phyloP scores from a whole-genome alignment of 1,140 invertebrate species.

The Olivierus martensii region DNA sequence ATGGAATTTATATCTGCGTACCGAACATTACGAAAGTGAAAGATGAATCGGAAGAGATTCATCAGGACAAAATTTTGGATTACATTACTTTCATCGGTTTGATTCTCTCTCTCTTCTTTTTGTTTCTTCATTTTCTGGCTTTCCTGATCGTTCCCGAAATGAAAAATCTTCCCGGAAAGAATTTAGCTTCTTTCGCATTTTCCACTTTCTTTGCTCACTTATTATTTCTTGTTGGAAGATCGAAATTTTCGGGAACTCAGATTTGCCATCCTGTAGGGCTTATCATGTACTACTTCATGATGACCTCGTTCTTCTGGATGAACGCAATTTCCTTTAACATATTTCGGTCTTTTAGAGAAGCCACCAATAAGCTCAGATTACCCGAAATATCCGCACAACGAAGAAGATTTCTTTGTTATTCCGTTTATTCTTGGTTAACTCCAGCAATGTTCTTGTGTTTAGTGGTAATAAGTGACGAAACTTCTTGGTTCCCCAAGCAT shows the following conservation, averaged over 20 bases:
- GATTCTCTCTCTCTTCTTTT: no score
- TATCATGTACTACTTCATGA: conserved; percentile 36
- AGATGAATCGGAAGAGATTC: no score
- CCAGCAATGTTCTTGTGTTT: conserved; percentile 35
- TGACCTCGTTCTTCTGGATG: conserved; percentile 34
- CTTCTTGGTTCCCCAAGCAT: no score
- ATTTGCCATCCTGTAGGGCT: conserved; percentile 33
- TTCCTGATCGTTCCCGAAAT: conserved; percentile 34
- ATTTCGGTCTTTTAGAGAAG: conserved; percentile 35
- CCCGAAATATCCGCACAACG: conserved; percentile 26
- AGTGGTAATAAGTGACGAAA: no score
- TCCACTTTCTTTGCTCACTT: conserved; percentile 34
- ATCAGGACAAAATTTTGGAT: no score
- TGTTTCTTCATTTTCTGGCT: conserved; percentile 33
- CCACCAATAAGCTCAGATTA: no score
- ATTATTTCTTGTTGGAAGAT: conserved; percentile 32
- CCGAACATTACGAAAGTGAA: no score
- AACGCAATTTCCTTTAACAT: conserved; percentile 41
- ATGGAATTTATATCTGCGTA: no score
- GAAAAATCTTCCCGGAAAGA: conserved; percentile 38
- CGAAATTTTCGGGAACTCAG: conserved; percentile 23
- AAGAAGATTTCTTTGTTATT: conserved; percentile 36
- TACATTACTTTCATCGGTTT: no score
- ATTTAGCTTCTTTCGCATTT: conserved; percentile 36
- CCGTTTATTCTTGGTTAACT: conserved; percentile 39